Evolutionary conservation across 2,797 vertebrate species (phyloP).

Genomic region (Acomys russatus): DNA sequence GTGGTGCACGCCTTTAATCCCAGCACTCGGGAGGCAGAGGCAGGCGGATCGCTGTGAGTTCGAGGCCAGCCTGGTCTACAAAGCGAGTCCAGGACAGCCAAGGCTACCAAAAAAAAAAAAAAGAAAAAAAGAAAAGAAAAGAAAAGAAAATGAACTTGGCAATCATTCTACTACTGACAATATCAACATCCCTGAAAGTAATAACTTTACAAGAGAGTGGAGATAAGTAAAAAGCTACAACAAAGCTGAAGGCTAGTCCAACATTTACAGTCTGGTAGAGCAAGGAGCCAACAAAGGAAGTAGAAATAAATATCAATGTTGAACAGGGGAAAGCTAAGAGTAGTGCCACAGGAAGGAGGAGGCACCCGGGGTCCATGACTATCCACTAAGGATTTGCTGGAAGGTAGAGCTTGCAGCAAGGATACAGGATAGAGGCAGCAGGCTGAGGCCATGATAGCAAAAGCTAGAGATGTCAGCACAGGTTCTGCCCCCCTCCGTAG

Average conservation of each 20-base stretch:
- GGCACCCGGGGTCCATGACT: no score
- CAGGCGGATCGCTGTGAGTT: no score
- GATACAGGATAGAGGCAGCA: not conserved
- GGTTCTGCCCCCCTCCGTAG: not conserved
- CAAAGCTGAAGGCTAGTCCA: not conserved
- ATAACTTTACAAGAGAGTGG: not conserved
- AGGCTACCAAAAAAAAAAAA: no score
- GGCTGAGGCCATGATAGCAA: not conserved
- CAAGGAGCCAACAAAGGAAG: not conserved
- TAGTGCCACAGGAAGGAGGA: not conserved
- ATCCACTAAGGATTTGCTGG: not conserved
- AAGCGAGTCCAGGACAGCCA: no score
- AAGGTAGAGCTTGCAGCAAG: not conserved
- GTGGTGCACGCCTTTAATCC: no score
- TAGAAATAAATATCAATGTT: not conserved
- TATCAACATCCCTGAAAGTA: not conserved
- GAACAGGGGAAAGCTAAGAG: not conserved
- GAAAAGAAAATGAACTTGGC: conserved; percentile 24
- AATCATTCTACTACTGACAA: not conserved
- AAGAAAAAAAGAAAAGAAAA: no score
- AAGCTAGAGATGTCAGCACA: not conserved
- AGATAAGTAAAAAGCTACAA: not conserved
- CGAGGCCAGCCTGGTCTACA: no score
- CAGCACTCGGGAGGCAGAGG: no score
- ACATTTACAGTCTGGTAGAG: not conserved